Percentiles rank a stretch among this genome's conserved stretches.
These are phyloP conservation scores for Nephila pilipes DNA, from an alignment of 1,140 invertebrate genomes.

Conservation along the genomic window DNA sequence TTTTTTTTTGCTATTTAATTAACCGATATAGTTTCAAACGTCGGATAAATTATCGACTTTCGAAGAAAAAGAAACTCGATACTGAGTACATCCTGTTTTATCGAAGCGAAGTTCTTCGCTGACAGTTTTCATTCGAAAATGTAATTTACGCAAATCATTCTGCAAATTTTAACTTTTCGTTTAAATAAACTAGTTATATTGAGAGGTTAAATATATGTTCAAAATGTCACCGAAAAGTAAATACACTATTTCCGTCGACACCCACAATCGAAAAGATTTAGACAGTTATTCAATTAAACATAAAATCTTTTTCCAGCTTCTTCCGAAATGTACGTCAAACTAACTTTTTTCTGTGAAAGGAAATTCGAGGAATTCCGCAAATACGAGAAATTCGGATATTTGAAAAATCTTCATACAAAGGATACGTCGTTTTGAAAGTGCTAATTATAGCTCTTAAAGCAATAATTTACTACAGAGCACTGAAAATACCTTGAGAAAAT, in stretches of 20 bases:
- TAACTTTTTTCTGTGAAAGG: not conserved
- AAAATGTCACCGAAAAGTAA: not conserved
- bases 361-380: not conserved
- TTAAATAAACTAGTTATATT: not conserved
- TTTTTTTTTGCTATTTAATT: no score
- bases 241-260: not conserved
- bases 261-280: not conserved
- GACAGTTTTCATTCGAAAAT: not conserved
- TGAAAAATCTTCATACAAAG: not conserved
- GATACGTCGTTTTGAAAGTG: not conserved
- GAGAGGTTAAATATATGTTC: not conserved
- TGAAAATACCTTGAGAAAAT: not conserved
- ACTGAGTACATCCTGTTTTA: not conserved
- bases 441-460: not conserved
- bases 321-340: not conserved
- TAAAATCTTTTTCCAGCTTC: not conserved
- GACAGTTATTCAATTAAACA: slow-evolving; percentile 9
- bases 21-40: no score
- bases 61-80: no score
- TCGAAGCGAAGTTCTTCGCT: not conserved
- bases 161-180: not conserved
- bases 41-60: no score
- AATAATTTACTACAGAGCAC: not conserved
- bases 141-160: not conserved
- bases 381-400: not conserved